phyloP scores from a whole-genome alignment of 2,797 vertebrate genomes.

The Geotrypetes seraphini region DNA sequence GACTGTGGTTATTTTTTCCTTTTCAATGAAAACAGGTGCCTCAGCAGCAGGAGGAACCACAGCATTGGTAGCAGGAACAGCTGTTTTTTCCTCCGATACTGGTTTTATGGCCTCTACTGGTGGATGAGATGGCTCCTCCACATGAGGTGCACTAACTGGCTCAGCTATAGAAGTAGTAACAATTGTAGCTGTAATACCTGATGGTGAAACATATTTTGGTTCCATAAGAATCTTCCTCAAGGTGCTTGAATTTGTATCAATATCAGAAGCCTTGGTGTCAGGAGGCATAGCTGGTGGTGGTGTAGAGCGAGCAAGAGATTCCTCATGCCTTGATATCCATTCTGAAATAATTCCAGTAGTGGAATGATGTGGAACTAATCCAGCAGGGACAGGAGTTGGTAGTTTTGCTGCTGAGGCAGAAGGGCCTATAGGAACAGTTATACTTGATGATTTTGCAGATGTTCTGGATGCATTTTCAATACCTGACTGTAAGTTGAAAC shows the following conservation, averaged over 20 bases:
- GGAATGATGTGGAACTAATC: constrained; percentile 44
- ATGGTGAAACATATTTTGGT: constrained; percentile 87
- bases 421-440: constrained; percentile 42
- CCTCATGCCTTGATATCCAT: constrained; percentile 81
- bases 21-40: constrained; percentile 69
- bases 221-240: constrained; percentile 97
- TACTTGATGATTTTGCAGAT: constrained; percentile 38
- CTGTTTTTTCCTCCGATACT: constrained; percentile 61
- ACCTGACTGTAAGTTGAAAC: constrained; percentile 45
- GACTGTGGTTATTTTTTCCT: constrained; percentile 63
- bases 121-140: constrained; percentile 40
- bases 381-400: constrained; percentile 38
- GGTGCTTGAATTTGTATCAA: constrained; percentile 88
- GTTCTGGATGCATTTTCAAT: constrained; percentile 46
- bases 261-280: constrained; percentile 90
- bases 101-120: constrained; percentile 48
- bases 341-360: constrained; percentile 48
- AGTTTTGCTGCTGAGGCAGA: constrained; percentile 48
- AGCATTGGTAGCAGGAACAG: constrained; percentile 45
- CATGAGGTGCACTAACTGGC: constrained; percentile 52
- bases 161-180: constrained; percentile 72
- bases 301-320: constrained; percentile 61
- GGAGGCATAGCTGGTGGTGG: constrained; percentile 75
- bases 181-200: constrained; percentile 64
- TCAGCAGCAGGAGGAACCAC: constrained; percentile 59